A percentile compares a stretch with the other conserved stretches of the same genome.
These are phyloP conservation scores for Stichodactyla helianthus DNA, from an alignment of 64 coral and sea anemone species.

Conservation along the genomic window DNA sequence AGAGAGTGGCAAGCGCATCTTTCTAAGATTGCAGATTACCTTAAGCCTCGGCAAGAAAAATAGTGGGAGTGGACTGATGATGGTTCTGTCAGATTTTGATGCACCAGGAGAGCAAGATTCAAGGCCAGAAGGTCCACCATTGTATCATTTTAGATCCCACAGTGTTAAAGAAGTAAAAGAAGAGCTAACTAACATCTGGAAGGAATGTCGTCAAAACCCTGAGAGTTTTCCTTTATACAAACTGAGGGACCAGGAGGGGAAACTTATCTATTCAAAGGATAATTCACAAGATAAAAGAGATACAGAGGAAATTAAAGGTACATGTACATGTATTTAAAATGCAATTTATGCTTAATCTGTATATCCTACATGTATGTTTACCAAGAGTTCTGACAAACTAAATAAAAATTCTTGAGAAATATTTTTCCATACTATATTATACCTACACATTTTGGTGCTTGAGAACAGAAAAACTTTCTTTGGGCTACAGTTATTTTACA, in stretches of 20 bases:
- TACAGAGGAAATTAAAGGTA: too few relatives aligned
- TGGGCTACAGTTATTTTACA: too few relatives aligned
- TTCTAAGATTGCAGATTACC: conserved; percentile 47
- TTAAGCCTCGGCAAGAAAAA: conserved; percentile 32
- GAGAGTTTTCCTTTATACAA: neutral
- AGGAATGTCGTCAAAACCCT: neutral
- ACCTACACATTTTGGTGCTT: too few relatives aligned
- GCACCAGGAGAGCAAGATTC: neutral
- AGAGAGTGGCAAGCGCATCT: conserved; percentile 49
- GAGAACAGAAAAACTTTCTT: too few relatives aligned
- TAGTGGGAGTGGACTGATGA: conserved; percentile 33
- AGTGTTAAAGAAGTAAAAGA: neutral
- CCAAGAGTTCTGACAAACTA: too few relatives aligned
- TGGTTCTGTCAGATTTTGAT: conserved; percentile 26
- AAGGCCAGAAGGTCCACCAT: conserved; percentile 24
- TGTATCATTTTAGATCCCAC: conserved; percentile 47
- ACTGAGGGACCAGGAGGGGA: neutral
- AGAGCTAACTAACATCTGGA: neutral
- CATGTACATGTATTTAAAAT: too few relatives aligned
- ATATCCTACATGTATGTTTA: too few relatives aligned
- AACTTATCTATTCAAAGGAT: neutral
- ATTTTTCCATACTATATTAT: too few relatives aligned
- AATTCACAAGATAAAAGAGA: too few relatives aligned
- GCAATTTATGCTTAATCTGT: too few relatives aligned
- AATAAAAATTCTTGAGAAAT: too few relatives aligned